Evolutionary conservation across 2,888 invertebrate species (phyloP), one percentile per base, ranked within the genome.

Genomic region (Heterodera filipjevi): DNA sequence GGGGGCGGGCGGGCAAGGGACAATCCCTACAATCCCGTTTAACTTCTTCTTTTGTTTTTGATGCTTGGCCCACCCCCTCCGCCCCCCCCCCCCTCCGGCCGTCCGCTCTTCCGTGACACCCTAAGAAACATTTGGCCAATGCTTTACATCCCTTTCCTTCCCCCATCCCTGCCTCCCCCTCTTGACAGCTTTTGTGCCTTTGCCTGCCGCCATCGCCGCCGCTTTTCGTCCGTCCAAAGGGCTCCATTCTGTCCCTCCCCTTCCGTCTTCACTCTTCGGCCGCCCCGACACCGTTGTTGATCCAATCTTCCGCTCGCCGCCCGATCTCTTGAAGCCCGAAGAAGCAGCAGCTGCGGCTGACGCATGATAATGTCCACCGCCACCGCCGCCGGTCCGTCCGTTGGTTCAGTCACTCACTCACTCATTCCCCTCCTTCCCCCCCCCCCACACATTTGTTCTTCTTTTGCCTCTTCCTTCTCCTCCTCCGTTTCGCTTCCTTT

Each of bases 351-450:
- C 12, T 6, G 59, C n/a, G 59, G n/a, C 59, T 59, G 59, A 59
- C 59, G 59, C 59, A 59, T 59, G 59, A 59, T 59, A 27, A n/a
- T n/a, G n/a, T n/a, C n/a, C 59, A 59, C 22, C 59, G n/a, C 59
- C 22, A 22, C 59, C 59, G 59, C 59, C 22, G 59, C n/a, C 27
- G 59, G 59, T 59, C n/a, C 22, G 59, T 59, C 22, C 22, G 59
- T 59, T 59, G 27, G 59, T 10, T 27, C 46, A 44, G 19, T 27
- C 59, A 3, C 59, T 2, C 0, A n/a, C 0, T n/a, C 59, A n/a
- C n/a, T 22, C n/a, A n/a, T 5, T 6, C n/a, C n/a, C 10, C 16
- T 5, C 53, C 53, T 19, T 5, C 59, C 59, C n/a, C 59, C 59
- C n/a, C 27, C 27, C n/a, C 59, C 22, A n/a, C 59, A 59, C 59